Base-by-base conservation (phyloP, 1,140 invertebrate species). In the Centruroides sculpturatus region DNA sequence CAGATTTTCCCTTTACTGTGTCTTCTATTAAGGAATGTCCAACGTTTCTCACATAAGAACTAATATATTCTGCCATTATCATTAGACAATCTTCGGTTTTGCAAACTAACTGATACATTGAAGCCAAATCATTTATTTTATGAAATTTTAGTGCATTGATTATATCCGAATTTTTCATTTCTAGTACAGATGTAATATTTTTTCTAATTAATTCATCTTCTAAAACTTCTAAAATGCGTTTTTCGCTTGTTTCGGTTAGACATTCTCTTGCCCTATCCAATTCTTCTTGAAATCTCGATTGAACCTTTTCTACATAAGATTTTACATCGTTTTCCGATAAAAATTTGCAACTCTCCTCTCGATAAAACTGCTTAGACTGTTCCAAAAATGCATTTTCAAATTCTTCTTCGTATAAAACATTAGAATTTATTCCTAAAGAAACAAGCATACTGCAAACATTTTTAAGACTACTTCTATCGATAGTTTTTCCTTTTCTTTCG, bases 171-270 rank as follows among this genome's bases (percentile, higher is more conserved):
- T 98, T 98, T 77, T 98, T 93, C 95, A 99, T 99, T 83, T 97
- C 91, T n/a, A 98, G 90, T 70, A 99, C 95, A n/a, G 93, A 97
- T 72, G 93, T 92, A 92, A 99, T 98, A 76, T 99, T 94, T 71
- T 91, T 89, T 71, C 92, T 93, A 69, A 98, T 98, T 57, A 99
- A 78, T 75, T 98, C 94, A 71, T 95, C 87, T 77, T 99, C 94
- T 47, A 99, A 85, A 57, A 99, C 95, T 74, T 90, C 83, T 11
- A 99, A 91, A 69, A 99, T 94, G 60, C 87, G 81, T 54, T 85
- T 82, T 75, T 99, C 95, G 6, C 96, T 99, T 49, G 86, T 87
- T 74, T 94, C 91, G 75, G 99, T 96, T 50, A 99, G 79, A 80
- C 99, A 99, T 75, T 97, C 90, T 64, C 92, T 92, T 3, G 95